phyloP scores from a whole-genome alignment of 1,140 invertebrate genomes.

The Acromyrmex echinatior region DNA sequence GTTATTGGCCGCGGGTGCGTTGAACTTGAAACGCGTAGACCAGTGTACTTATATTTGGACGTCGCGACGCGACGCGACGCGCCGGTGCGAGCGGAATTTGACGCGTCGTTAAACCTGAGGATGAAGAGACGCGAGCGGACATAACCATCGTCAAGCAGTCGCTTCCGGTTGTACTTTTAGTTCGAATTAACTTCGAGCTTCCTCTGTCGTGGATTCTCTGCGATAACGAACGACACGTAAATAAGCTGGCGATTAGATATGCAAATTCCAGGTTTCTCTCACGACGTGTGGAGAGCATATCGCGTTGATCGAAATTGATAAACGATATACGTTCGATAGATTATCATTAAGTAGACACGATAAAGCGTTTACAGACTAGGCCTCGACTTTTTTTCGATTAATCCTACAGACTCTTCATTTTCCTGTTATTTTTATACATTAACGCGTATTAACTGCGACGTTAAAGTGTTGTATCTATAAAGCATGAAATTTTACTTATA shows the following conservation, averaged over 20 bases:
- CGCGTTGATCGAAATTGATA: conserved; percentile 22
- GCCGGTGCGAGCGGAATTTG: conserved; percentile 75
- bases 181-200: conserved; percentile 71
- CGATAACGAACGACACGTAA: conserved; percentile 13
- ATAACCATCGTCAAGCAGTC: conserved; percentile 70
- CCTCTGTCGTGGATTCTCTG: conserved; percentile 38
- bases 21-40: conserved; percentile 74
- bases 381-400: neutral
- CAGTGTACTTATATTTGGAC: conserved; percentile 73
- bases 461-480: neutral
- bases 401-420: neutral
- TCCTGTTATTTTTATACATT: neutral
- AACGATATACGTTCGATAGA: neutral
- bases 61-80: conserved; percentile 21
- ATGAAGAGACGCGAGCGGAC: conserved; percentile 68
- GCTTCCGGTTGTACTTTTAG: conserved; percentile 79
- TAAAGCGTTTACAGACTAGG: neutral
- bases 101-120: conserved; percentile 75
- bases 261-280: conserved; percentile 2
- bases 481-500: neutral
- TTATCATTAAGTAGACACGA: conserved; percentile 6
- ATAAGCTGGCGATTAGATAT: conserved; percentile 41
- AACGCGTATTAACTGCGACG: neutral
- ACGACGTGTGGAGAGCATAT: neutral
- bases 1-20: conserved; percentile 55